A percentile compares a stretch with the other conserved stretches of the same genome.
Conservation (phyloP, 2,888 invertebrate genomes). For the Thelaira solivaga region DNA sequence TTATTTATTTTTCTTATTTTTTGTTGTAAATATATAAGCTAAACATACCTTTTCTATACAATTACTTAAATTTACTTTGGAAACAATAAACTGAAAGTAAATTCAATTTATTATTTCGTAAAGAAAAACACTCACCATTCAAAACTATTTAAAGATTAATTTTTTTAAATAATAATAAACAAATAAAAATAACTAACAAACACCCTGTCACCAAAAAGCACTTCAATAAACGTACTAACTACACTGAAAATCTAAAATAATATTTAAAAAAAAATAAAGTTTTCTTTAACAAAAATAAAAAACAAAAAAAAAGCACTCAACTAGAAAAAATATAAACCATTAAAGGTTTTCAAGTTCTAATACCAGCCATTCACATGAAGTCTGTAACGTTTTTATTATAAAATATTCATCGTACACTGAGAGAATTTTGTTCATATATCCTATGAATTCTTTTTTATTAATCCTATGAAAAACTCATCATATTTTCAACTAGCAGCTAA, state of each 20-base stretch:
- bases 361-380: too few relatives aligned
- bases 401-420: too few relatives aligned
- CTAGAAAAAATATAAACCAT: background rate
- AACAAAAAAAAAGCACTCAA: background rate
- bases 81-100: slow-evolving; percentile 65
- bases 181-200: slow-evolving; percentile 13
- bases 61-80: slow-evolving; percentile 22
- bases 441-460: too few relatives aligned
- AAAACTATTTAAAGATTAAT: background rate
- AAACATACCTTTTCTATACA: slow-evolving; percentile 7
- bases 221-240: slow-evolving; percentile 62
- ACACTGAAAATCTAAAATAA: slow-evolving; percentile 61
- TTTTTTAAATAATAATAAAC: background rate
- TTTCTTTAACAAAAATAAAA: slow-evolving; percentile 44
- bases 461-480: too few relatives aligned
- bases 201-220: slow-evolving; percentile 56
- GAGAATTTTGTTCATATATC: too few relatives aligned
- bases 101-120: slow-evolving; percentile 46
- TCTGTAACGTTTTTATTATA: too few relatives aligned
- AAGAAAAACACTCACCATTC: slow-evolving; percentile 25
- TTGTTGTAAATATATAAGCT: slow-evolving; percentile 9
- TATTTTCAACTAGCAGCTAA: too few relatives aligned
- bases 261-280: slow-evolving; percentile 49
- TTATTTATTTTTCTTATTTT: slow-evolving; percentile 14
- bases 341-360: background rate